phyloP scores from a whole-genome alignment of 2,888 invertebrate genomes.

The Drosophila nr. medialis region DNA sequence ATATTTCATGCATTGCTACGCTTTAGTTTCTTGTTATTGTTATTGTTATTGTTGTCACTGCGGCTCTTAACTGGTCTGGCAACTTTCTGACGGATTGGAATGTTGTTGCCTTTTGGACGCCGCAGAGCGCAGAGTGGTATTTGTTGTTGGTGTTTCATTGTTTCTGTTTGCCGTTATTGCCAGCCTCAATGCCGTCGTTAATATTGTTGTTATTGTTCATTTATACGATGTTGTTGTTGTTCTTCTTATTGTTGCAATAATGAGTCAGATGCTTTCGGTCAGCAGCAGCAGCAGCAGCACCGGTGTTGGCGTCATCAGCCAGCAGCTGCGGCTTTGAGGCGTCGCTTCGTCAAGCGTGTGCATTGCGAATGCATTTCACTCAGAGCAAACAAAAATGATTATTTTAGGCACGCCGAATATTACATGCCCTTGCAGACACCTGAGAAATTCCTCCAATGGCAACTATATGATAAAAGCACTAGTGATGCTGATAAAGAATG shows the following conservation, averaged over 20 bases:
- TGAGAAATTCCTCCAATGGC: not conserved
- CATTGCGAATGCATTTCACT: slow-evolving; percentile 49
- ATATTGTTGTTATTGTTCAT: slow-evolving; percentile 45
- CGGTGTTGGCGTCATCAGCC: slow-evolving; percentile 4
- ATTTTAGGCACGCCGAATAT: not conserved
- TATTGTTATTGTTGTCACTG: slow-evolving; percentile 39
- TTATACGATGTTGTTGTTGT: slow-evolving; percentile 15
- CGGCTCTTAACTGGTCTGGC: slow-evolving; percentile 73
- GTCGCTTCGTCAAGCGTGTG: slow-evolving; percentile 41
- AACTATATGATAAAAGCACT: not conserved
- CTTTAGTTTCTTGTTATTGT: slow-evolving; percentile 46
- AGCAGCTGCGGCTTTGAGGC: slow-evolving; percentile 4
- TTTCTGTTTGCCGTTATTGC: slow-evolving; percentile 27
- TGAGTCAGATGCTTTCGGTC: slow-evolving; percentile 41
- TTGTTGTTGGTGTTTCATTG: slow-evolving; percentile 31
- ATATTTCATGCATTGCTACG: slow-evolving; percentile 70
- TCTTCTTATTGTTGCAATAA: slow-evolving; percentile 26
- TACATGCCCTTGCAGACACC: not conserved
- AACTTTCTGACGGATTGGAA: slow-evolving; percentile 68
- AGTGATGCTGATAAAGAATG: no score
- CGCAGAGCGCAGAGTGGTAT: slow-evolving; percentile 18
- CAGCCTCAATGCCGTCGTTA: slow-evolving; percentile 53
- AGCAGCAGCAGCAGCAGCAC: slow-evolving; percentile 1
- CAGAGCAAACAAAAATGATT: not conserved
- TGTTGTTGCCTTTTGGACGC: slow-evolving; percentile 72